These are phyloP conservation scores for Phacellophora camtschatica DNA, from an alignment of 30 jellyfish, hydroid and myxozoan genomes.

Conservation along the genomic window DNA sequence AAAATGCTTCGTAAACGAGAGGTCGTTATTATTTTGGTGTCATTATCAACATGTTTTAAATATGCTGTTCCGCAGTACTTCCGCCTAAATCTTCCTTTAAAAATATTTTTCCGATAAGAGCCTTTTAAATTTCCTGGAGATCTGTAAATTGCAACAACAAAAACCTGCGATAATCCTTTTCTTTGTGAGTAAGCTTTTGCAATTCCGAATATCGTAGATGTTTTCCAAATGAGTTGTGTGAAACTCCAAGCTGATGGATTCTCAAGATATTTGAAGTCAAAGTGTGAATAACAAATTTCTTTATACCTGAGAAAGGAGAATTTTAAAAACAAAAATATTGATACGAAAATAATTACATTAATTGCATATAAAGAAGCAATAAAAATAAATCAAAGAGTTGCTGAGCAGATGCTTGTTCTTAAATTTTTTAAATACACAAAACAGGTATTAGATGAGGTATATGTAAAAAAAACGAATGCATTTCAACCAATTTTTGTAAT, in stretches of 20 bases:
- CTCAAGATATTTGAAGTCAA: slow-evolving; percentile 72
- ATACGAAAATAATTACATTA: no score
- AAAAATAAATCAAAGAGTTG: no score
- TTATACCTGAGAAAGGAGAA: slow-evolving; percentile 91
- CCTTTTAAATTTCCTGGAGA: slow-evolving; percentile 72
- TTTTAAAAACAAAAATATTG: no score
- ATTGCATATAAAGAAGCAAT: no score
- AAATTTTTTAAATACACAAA: no score
- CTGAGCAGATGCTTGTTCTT: no score
- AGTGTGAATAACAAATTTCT: slow-evolving; percentile 78
- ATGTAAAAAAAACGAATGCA: no score
- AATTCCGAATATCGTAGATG: slow-evolving; percentile 59
- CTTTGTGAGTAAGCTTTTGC: slow-evolving; percentile 7
- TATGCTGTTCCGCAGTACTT: slow-evolving; percentile 37
- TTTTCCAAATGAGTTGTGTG: slow-evolving; percentile 68
- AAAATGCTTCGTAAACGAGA: neutral
- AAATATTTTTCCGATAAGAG: slow-evolving; percentile 20
- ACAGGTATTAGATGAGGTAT: no score
- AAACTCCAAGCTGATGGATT: slow-evolving; percentile 53
- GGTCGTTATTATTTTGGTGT: slow-evolving; percentile 15
- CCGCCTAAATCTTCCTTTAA: slow-evolving; percentile 55
- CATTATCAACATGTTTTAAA: neutral
- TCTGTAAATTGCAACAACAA: slow-evolving; percentile 60
- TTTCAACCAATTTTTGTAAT: no score
- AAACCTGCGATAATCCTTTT: slow-evolving; percentile 35